These are phyloP conservation scores for Diaprepes abbreviatus DNA, from an alignment of 2,888 invertebrate species.

Conservation along the genomic window DNA sequence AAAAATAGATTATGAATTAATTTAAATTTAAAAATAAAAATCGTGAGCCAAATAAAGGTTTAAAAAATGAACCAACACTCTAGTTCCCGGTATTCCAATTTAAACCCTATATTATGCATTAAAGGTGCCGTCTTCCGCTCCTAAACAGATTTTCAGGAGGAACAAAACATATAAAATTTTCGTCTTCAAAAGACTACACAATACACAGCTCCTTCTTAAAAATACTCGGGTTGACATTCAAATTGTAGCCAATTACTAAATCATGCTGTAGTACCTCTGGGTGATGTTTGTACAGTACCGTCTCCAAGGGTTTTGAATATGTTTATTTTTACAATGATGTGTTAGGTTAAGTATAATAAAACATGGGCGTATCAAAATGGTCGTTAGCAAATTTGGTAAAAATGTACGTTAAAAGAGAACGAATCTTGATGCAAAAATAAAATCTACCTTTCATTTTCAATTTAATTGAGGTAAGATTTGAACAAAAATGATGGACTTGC, in stretches of 20 bases:
- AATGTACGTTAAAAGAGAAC: too few relatives aligned
- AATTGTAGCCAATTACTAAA: conserved; percentile 30
- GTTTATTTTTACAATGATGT: neutral
- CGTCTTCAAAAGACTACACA: neutral
- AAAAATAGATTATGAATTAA: too few relatives aligned
- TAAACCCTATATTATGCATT: too few relatives aligned
- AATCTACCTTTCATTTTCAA: too few relatives aligned
- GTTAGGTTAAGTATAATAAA: neutral
- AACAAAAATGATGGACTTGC: too few relatives aligned
- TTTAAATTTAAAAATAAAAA: too few relatives aligned
- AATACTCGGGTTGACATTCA: conserved; percentile 14
- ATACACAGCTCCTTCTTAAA: neutral
- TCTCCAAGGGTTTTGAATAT: conserved; percentile 6
- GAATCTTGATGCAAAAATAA: too few relatives aligned
- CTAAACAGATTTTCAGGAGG: neutral
- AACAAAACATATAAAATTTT: conserved; percentile 1
- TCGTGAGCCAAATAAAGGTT: too few relatives aligned
- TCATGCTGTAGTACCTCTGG: conserved; percentile 11
- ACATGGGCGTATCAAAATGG: neutral
- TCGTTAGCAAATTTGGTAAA: too few relatives aligned
- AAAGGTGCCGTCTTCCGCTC: neutral
- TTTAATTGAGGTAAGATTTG: too few relatives aligned
- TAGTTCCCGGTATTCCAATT: too few relatives aligned
- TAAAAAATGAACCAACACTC: too few relatives aligned
- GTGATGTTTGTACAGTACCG: conserved; percentile 9